phyloP scores from a whole-genome alignment of 2,113 vertebrate species.

The Leucopternis melanops region DNA sequence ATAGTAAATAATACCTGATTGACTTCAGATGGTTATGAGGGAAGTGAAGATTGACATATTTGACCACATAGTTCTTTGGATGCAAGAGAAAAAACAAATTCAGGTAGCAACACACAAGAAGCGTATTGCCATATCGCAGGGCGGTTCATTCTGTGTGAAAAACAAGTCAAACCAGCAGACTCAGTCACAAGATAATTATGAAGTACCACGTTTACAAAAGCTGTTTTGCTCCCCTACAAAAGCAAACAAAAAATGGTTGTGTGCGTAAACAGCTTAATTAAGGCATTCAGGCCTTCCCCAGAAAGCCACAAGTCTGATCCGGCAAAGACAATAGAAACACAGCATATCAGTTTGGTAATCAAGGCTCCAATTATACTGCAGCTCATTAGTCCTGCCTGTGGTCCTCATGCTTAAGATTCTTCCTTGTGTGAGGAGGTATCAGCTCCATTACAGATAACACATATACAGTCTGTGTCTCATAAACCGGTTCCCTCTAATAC shows the following conservation, averaged over 20 bases:
- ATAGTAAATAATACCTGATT: not conserved
- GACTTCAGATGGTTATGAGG: not conserved
- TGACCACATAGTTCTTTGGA: not conserved
- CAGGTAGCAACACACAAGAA: not conserved
- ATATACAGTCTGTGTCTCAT: not conserved
- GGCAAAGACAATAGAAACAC: not conserved
- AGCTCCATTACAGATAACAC: not conserved
- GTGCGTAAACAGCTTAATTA: not conserved
- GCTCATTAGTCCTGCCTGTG: not conserved
- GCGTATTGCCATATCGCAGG: rapidly evolving
- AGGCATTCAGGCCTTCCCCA: not conserved
- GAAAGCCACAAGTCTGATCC: not conserved
- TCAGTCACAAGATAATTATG: not conserved
- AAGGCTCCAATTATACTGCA: not conserved
- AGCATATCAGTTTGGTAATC: not conserved
- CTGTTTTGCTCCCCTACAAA: not conserved
- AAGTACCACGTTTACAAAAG: not conserved
- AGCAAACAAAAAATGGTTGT: not conserved
- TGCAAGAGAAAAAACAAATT: not conserved
- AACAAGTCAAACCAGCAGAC: not conserved
- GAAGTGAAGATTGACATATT: not conserved
- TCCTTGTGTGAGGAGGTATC: not conserved
- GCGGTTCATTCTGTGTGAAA: not conserved
- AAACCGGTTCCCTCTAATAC: not conserved
- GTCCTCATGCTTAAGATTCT: not conserved